These are phyloP conservation scores for Colossoma macropomum DNA, from an alignment of 2,113 vertebrate genomes.

Conservation along the genomic window DNA sequence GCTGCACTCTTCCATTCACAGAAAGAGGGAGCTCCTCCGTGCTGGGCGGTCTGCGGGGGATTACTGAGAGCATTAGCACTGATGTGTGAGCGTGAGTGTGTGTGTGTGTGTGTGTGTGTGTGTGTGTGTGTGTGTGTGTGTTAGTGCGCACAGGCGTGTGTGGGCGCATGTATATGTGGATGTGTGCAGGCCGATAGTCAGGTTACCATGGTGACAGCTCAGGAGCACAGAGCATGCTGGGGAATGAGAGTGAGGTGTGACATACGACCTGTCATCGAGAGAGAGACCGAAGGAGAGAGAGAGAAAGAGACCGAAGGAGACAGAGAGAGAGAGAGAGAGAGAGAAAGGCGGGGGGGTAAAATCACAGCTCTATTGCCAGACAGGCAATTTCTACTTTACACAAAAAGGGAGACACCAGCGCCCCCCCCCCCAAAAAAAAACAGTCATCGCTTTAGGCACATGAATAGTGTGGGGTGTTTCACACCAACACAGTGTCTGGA, in stretches of 20 bases:
- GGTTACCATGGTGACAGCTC: conserved; percentile 56
- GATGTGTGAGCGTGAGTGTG: conserved; percentile 27
- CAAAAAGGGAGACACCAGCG: neutral
- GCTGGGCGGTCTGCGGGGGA: conserved; percentile 15
- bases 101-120: conserved; percentile 22
- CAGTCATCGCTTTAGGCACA: neutral
- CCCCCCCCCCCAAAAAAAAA: neutral
- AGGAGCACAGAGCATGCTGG: conserved; percentile 46
- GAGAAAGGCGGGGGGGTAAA: neutral
- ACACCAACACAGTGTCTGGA: conserved; percentile 25
- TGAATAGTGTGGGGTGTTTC: neutral
- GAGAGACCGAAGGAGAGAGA: neutral
- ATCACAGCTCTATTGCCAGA: neutral
- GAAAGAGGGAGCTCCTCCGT: conserved; percentile 5
- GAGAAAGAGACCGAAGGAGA: neutral
- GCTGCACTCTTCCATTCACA: neutral
- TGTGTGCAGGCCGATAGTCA: conserved; percentile 43
- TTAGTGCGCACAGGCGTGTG: too few relatives aligned
- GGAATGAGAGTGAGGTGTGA: conserved; percentile 54
- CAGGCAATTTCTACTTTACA: neutral
- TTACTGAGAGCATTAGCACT: conserved; percentile 41
- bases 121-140: conserved; percentile 28
- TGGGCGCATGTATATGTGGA: conserved; percentile 22
- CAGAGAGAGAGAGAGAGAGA: neutral
- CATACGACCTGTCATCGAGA: conserved; percentile 54